These are phyloP conservation scores for Epizoanthus ramosus DNA, from an alignment of 92 coral and sea anemone genomes.

Conservation along the genomic window DNA sequence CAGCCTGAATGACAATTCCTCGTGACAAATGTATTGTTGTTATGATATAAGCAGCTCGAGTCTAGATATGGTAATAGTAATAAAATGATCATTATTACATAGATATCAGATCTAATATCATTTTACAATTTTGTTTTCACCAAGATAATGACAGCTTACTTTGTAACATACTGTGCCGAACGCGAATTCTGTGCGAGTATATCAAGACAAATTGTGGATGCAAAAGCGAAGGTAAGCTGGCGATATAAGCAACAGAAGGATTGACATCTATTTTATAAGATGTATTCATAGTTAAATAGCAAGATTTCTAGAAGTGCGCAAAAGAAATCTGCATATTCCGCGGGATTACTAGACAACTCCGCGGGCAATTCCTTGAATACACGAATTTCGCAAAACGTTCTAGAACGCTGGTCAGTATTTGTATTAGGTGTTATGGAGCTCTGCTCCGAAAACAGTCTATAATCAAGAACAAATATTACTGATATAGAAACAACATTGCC, in stretches of 20 bases:
- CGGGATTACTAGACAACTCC: background rate
- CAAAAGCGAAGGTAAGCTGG: constrained; percentile 57
- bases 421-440: too few species aligned
- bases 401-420: background rate
- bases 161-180: constrained; percentile 74
- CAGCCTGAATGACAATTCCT: background rate
- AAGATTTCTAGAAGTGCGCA: background rate
- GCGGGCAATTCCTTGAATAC: too few species aligned
- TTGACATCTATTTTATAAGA: background rate
- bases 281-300: background rate
- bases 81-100: background rate
- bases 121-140: background rate
- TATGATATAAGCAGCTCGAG: too few species aligned
- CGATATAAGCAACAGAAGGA: background rate
- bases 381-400: background rate
- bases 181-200: constrained; percentile 70
- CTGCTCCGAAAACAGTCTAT: too few species aligned
- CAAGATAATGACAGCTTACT: constrained; percentile 73
- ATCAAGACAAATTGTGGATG: constrained; percentile 78
- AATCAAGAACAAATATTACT: too few species aligned
- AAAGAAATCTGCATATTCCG: background rate
- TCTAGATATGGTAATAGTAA: background rate
- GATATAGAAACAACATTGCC: too few species aligned
- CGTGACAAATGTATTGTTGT: background rate
- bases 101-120: background rate